Percentiles rank a stretch among this genome's conserved stretches.
These are phyloP conservation scores for Phyllostomus hastatus DNA, from an alignment of 2,113 vertebrate genomes.

Conservation along the genomic window DNA sequence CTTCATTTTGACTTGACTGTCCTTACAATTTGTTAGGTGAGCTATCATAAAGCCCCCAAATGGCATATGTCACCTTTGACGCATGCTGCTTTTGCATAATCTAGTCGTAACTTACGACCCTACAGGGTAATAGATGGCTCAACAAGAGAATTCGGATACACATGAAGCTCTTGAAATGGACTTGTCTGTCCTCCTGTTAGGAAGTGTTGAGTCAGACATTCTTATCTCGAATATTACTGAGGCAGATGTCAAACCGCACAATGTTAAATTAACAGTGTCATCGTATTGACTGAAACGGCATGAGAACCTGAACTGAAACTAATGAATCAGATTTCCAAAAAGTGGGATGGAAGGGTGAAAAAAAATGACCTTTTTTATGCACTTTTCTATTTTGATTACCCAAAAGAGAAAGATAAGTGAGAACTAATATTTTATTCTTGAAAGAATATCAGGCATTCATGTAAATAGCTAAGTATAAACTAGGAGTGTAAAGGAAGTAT, in stretches of 20 bases:
- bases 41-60: conserved; percentile 1
- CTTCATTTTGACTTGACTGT: conserved; percentile 28
- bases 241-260: neutral
- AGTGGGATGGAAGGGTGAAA: neutral
- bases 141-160: neutral
- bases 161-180: conserved; percentile 20
- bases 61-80: neutral
- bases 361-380: neutral
- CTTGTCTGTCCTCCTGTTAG: neutral
- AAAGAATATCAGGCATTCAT: neutral
- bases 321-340: conserved; percentile 6
- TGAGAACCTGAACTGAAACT: neutral
- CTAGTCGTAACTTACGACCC: conserved; percentile 12
- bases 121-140: neutral
- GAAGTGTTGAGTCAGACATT: neutral
- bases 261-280: neutral
- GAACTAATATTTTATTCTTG: neutral
- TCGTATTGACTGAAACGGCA: neutral
- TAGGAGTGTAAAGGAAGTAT: neutral
- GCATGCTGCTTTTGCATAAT: conserved; percentile 9
- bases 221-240: neutral
- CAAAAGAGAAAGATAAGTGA: neutral
- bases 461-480: neutral
- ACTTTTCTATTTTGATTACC: neutral
- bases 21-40: conserved; percentile 24